Evolutionary conservation across 2,888 invertebrate species (phyloP), one percentile per base, ranked within the genome.

Genomic region (Colostygia pectinataria): DNA sequence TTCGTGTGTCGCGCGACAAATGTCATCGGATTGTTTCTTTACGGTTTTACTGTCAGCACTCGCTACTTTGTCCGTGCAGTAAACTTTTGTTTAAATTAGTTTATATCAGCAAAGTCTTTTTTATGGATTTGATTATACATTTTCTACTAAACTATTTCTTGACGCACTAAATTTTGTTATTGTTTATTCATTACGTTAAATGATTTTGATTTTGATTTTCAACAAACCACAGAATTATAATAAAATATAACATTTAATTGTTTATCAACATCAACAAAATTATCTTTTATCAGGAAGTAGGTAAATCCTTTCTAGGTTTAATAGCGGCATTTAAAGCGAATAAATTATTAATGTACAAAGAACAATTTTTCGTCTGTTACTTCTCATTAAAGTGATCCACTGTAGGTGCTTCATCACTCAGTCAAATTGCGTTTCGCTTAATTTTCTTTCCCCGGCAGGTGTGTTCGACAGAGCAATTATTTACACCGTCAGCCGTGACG

Each of bases 381-480:
- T 86, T 74, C 83, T 87, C 86, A 88, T 90, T 88, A 88, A 86
- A 86, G 79, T 83, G 83, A 88, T 88, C 83, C 83, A 80, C 79
- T 72, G 72, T 76, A 74, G 84, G 85, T 87, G 82, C 89, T 87
- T 84, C 83, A 89, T 89, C 89, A 89, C 85, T 90, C 88, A 89
- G 87, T 88, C 88, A 88, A 89, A 89, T 89, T 88, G 85, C 87
- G 87, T 88, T 88, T 83, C 86, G 80, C 89, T 89, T 90, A 89
- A 90, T 90, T 89, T 90, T 89, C 88, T 89, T 89, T 88, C 78
- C 74, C 79, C 80, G 78, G 83, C 90, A 89, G 90, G 89, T 90
- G 90, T 89, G 86, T 90, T 90, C 90, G 90, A 90, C 90, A 86
- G 83, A 87, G 86, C 87, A 89, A 89, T 90, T 90, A 90, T 90